Percentiles rank a stretch among this genome's conserved stretches.
phyloP scores from a whole-genome alignment of 2,113 vertebrate genomes.

The Gambusia affinis region DNA sequence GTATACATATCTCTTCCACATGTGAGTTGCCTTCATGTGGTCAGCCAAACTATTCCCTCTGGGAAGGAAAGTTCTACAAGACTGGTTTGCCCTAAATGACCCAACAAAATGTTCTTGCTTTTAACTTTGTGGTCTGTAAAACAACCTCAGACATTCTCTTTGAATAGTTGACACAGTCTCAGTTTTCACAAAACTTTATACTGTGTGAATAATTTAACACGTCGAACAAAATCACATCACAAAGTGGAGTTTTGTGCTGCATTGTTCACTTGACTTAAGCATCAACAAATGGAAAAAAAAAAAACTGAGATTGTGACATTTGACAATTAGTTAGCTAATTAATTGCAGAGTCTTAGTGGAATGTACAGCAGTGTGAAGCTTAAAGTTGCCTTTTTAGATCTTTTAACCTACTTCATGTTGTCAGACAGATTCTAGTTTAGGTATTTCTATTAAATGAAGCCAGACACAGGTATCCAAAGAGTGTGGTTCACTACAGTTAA shows the following conservation, averaged over 20 bases:
- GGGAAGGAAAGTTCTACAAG: conserved; percentile 15
- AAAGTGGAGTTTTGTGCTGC: neutral
- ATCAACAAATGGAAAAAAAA: neutral
- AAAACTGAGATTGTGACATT: neutral
- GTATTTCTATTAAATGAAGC: neutral
- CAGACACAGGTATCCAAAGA: neutral
- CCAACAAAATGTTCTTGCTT: conserved; percentile 6
- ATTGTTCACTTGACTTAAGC: neutral
- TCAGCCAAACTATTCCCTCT: neutral
- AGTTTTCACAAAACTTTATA: conserved; percentile 12
- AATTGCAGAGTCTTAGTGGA: neutral
- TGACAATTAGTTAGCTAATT: neutral
- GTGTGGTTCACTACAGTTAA: neutral
- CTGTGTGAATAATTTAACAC: conserved; percentile 3
- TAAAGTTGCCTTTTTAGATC: too few species aligned
- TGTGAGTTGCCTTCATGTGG: conserved; percentile 38
- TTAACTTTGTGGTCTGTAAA: conserved; percentile 38
- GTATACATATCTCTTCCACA: conserved; percentile 8
- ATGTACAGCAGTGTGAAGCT: too few species aligned
- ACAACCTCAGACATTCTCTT: conserved; percentile 39
- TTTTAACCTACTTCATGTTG: too few species aligned
- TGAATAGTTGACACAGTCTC: conserved; percentile 36
- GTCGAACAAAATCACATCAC: neutral
- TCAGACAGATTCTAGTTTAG: too few species aligned
- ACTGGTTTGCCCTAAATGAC: conserved; percentile 40